Evolutionary conservation across 2,888 invertebrate genomes (phyloP).

Genomic region (Iphiclides podalirius): DNA sequence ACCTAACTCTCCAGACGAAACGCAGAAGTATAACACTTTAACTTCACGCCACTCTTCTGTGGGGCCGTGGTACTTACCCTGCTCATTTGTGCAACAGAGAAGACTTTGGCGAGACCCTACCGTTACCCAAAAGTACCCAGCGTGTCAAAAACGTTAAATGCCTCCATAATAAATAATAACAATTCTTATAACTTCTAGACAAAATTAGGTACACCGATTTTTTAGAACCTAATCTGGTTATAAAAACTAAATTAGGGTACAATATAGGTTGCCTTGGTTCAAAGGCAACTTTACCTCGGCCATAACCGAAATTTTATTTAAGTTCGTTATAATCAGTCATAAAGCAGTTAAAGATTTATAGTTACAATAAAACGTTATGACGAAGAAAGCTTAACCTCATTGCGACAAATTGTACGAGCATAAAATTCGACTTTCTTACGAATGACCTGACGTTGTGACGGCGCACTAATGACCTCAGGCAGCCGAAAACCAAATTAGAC

Average conservation of each 20-base stretch:
- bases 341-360: slow-evolving; percentile 19
- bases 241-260: background rate
- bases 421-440: slow-evolving; percentile 49
- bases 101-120: no score
- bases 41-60: no score
- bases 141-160: no score
- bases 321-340: slow-evolving; percentile 9
- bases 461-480: slow-evolving; percentile 67
- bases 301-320: background rate
- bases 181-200: no score
- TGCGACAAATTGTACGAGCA: slow-evolving; percentile 50
- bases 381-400: slow-evolving; percentile 35
- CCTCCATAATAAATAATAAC: no score
- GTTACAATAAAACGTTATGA: slow-evolving; percentile 27
- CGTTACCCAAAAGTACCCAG: no score
- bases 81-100: no score
- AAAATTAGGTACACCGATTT: no score
- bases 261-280: background rate
- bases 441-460: slow-evolving; percentile 40
- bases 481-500: slow-evolving; percentile 69
- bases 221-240: no score
- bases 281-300: background rate
- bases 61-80: no score
- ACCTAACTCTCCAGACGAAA: no score
- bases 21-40: no score